phyloP scores from a whole-genome alignment of 2,797 vertebrate genomes.

The Bradypodion pumilum region DNA sequence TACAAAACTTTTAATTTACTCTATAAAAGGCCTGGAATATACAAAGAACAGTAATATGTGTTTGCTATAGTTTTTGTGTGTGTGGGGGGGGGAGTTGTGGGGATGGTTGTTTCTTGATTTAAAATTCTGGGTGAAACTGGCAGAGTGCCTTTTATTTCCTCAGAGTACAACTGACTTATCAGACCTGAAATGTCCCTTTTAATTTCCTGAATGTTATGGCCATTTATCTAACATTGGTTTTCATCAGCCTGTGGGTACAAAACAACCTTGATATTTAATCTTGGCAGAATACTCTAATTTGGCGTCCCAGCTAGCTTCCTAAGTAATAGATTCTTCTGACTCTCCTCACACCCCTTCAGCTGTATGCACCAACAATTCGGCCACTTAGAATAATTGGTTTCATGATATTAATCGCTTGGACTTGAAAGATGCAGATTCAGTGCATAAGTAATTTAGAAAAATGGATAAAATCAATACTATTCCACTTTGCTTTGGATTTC shows the following conservation, averaged over 20 bases:
- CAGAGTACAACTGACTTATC: neutral
- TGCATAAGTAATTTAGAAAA: neutral
- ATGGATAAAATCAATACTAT: neutral
- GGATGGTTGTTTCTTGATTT: no score
- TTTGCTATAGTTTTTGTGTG: neutral
- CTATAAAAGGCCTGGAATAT: neutral
- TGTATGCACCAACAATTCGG: neutral
- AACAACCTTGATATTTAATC: neutral
- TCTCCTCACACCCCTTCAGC: neutral
- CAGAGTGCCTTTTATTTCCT: neutral
- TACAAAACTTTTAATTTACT: no score
- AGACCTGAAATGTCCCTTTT: neutral
- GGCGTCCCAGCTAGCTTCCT: neutral
- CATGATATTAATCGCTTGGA: neutral
- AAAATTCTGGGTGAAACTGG: neutral
- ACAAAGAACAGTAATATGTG: neutral
- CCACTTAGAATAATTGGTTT: slow-evolving; percentile 14
- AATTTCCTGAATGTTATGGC: neutral
- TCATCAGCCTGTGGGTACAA: neutral
- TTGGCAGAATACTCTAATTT: neutral
- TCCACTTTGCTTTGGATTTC: neutral
- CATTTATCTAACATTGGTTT: slow-evolving; percentile 3
- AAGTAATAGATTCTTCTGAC: slow-evolving; percentile 9
- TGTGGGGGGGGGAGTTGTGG: no score
- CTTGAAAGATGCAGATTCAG: neutral